phyloP scores from a whole-genome alignment of 2,113 vertebrate genomes.

The Pristiophorus japonicus region DNA sequence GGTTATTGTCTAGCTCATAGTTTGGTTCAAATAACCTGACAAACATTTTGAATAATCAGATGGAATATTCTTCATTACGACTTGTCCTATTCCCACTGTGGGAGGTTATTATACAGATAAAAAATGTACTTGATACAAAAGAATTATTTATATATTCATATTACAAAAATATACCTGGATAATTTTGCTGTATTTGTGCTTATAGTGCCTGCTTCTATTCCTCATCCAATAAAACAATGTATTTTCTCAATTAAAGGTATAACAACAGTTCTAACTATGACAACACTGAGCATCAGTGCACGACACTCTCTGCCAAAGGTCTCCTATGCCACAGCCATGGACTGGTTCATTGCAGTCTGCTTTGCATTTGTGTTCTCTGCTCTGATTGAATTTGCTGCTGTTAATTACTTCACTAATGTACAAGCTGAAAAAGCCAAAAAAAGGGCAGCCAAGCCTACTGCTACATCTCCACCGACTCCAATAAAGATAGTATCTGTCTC shows the following conservation, averaged over 20 bases:
- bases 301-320: conserved; percentile 96
- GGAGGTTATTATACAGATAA: background rate
- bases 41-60: background rate
- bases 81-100: background rate
- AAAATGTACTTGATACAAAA: background rate
- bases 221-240: background rate
- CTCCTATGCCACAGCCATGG: conserved; percentile 97
- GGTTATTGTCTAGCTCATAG: background rate
- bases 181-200: background rate
- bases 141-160: background rate
- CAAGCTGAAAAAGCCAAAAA: conserved; percentile 80
- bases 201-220: background rate
- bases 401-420: conserved; percentile 94
- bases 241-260: conserved; percentile 69
- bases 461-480: conserved; percentile 62
- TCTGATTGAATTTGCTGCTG: conserved; percentile 95
- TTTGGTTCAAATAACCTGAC: background rate
- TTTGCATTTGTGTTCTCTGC: conserved; percentile 98
- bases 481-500: conserved; percentile 62
- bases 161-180: background rate
- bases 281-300: conserved; percentile 94
- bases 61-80: background rate
- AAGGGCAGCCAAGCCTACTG: conserved; percentile 71
- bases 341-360: conserved; percentile 98
- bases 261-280: conserved; percentile 98